Base-by-base conservation (phyloP, 1,140 invertebrate genomes). In the Drosophila ambigua region DNA sequence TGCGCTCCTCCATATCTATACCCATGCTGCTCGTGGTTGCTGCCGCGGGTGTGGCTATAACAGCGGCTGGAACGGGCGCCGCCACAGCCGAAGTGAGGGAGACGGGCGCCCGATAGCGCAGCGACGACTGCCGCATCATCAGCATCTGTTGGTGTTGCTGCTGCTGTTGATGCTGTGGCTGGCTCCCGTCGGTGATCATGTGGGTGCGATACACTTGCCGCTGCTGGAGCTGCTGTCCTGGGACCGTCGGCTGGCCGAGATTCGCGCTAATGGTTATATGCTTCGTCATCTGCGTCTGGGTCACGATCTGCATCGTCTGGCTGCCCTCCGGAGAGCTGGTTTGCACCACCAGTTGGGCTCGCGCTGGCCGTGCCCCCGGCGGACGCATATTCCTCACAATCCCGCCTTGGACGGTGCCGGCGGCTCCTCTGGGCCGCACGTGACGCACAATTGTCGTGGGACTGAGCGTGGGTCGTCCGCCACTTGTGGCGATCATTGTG, bases 1-100 rank as follows among this genome's bases (percentile, higher is more conserved):
- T 91, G 23, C 88, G 75, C 20, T 91, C 90, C 57, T 91, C 90
- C 23, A 91, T 44, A 49, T 91, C 90, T 39, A 91, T 24, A 2
- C 79, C 90, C 51, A 82, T 68, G 5, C 15, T 59, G 15, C 52
- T 64, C 2, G 35, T 20, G 20, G 20, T 62, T 13, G 73, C 23
- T 45, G 60, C 50, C n/a, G 50, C 13, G 45, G 46, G n/a, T 9
- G 61, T 51, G 3, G 58, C 24, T 5, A 50, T 24, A 6, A 78
- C 58, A 13, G 71, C 49, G 2, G 64, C 9, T 2, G 31, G 52
- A 2, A 51, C 63, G 5, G 61, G 53, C 5, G 62, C 53, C 5
- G 71, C 39, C 2, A 57, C 50, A 0, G 57, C 64, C 3, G 67
- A 44, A 5, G 43, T 16, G 44, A 44, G 8, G 26, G 45, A 6